Conservation (phyloP, 35 echinoderm and acorn worm genomes). For the Eucidaris tribuloides region DNA sequence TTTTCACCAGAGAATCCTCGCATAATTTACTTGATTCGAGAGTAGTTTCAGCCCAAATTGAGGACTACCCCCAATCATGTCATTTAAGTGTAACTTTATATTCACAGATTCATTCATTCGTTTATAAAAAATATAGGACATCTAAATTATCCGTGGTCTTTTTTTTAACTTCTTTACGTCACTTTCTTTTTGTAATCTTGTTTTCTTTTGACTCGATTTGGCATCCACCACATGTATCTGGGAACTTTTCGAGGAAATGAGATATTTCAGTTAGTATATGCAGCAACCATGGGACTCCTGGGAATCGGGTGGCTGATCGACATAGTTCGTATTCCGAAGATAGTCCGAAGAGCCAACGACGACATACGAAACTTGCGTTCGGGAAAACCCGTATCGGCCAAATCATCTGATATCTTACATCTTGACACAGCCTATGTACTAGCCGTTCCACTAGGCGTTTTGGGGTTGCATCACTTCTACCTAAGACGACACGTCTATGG, state of each 20-base stretch:
- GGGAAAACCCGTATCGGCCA: neutral
- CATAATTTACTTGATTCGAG: no score
- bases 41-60: no score
- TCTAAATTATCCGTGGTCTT: no score
- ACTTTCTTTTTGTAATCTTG: neutral
- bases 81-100: no score
- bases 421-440: slow-evolving; percentile 46
- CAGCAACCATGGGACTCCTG: slow-evolving; percentile 12
- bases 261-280: neutral
- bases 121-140: no score
- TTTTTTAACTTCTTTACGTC: no score
- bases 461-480: slow-evolving; percentile 76
- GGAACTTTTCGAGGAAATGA: slow-evolving; percentile 20
- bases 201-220: neutral
- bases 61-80: no score
- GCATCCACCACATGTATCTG: slow-evolving; percentile 21
- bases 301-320: slow-evolving; percentile 32
- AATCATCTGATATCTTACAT: neutral
- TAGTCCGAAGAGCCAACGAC: slow-evolving; percentile 20
- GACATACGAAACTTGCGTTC: slow-evolving; percentile 16
- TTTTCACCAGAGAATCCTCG: no score
- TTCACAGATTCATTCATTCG: no score
- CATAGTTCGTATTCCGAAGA: slow-evolving; percentile 22
- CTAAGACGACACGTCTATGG: slow-evolving; percentile 29
- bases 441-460: slow-evolving; percentile 50